Evolutionary conservation across 2,113 vertebrate species (phyloP).

Genomic region (Pseudolaguvia tuberculata): DNA sequence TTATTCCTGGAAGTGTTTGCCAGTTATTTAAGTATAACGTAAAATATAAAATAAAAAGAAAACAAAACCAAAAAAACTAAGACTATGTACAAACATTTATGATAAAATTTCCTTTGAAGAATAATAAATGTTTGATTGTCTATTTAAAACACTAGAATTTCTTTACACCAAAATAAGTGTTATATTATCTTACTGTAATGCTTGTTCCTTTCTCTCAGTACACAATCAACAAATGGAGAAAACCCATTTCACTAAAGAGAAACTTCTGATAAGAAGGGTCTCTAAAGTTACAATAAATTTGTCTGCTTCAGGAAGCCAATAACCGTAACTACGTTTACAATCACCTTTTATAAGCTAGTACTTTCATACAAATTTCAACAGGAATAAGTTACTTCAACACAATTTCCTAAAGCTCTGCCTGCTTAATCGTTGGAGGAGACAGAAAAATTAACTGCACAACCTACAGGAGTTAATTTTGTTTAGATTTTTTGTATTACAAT

Average conservation of each 20-base stretch:
- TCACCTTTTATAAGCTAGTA: slow-evolving; percentile 23
- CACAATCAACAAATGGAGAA: slow-evolving; percentile 16
- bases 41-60: slow-evolving; percentile 50
- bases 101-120: slow-evolving; percentile 40
- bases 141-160: slow-evolving; percentile 47
- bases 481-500: slow-evolving; percentile 17
- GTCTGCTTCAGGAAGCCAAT: slow-evolving; percentile 29
- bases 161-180: slow-evolving; percentile 35
- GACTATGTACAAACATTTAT: slow-evolving; percentile 52
- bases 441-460: slow-evolving; percentile 44
- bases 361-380: slow-evolving; percentile 47
- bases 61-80: slow-evolving; percentile 45
- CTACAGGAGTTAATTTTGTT: slow-evolving; percentile 36
- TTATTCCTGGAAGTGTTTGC: slow-evolving; percentile 52
- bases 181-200: slow-evolving; percentile 25
- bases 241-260: slow-evolving; percentile 13
- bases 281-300: slow-evolving; percentile 36
- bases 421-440: slow-evolving; percentile 33
- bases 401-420: slow-evolving; percentile 46
- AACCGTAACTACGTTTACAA: slow-evolving; percentile 43
- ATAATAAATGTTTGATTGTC: slow-evolving; percentile 49
- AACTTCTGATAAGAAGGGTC: slow-evolving; percentile 37
- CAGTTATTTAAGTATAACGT: slow-evolving; percentile 48
- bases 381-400: slow-evolving; percentile 43
- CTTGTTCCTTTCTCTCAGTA: not conserved